phyloP scores from a whole-genome alignment of 2,797 vertebrate genomes.

The Fistularia commersonii region DNA sequence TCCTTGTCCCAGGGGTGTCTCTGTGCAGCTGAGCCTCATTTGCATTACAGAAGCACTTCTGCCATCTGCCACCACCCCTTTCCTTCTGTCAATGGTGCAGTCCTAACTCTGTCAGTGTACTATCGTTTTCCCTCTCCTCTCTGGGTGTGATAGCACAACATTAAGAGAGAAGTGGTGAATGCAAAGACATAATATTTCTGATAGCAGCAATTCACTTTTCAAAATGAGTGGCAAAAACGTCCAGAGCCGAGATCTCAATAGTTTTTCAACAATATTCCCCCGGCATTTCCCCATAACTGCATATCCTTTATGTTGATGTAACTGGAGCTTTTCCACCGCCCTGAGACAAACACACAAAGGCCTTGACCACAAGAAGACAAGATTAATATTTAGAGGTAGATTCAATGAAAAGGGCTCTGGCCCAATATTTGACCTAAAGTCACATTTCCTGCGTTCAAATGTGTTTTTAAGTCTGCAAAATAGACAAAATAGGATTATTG shows the following conservation, averaged over 20 bases:
- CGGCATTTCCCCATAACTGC: too few species aligned
- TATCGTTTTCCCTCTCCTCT: conserved; percentile 38
- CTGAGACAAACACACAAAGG: conserved; percentile 36
- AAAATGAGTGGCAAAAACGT: too few species aligned
- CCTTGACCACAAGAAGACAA: conserved; percentile 27
- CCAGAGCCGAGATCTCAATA: too few species aligned
- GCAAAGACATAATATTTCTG: too few species aligned
- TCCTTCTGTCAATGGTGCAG: conserved; percentile 37
- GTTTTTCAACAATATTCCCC: too few species aligned
- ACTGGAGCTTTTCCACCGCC: conserved; percentile 26
- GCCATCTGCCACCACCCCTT: conserved; percentile 12
- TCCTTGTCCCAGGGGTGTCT: conserved; percentile 34
- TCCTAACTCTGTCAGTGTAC: conserved; percentile 28
- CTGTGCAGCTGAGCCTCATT: conserved; percentile 32
- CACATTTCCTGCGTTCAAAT: too few species aligned
- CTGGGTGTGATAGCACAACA: conserved; percentile 30
- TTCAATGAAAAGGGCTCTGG: conserved; percentile 30
- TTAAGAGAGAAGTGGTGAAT: conserved; percentile 17
- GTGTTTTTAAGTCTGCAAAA: too few species aligned
- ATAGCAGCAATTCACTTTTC: too few species aligned
- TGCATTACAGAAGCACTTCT: not conserved
- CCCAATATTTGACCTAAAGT: too few species aligned
- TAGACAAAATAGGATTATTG: too few species aligned
- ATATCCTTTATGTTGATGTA: too few species aligned
- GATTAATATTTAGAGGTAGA: conserved; percentile 32